phyloP scores from a whole-genome alignment of 2,113 vertebrate species.

The Choloepus hoffmanni region DNA sequence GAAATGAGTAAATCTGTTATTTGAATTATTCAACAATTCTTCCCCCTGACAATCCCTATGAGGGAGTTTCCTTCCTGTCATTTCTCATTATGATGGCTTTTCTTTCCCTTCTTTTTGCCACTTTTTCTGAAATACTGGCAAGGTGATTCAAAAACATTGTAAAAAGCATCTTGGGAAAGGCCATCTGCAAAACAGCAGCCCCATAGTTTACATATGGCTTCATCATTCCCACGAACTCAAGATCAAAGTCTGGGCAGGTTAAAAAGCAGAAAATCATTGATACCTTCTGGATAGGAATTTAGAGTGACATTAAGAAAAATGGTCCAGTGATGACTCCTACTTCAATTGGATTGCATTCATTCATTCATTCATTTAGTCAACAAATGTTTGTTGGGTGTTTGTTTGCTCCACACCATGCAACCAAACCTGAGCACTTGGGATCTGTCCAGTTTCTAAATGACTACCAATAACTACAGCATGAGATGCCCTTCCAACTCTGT shows the following conservation, averaged over 20 bases:
- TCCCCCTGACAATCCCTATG: conserved; percentile 35
- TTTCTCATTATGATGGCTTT: conserved; percentile 61
- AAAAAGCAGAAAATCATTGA: conserved; percentile 34
- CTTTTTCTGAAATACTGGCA: conserved; percentile 51
- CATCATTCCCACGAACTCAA: not conserved
- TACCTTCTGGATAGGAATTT: not conserved
- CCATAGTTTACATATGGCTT: not conserved
- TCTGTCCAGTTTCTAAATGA: not conserved
- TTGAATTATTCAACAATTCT: conserved; percentile 75
- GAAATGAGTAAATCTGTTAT: conserved; percentile 61
- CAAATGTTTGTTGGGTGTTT: not conserved
- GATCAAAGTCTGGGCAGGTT: conserved; percentile 6
- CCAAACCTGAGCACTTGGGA: not conserved
- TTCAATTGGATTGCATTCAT: not conserved
- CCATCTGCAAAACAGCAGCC: not conserved
- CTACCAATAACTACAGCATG: not conserved
- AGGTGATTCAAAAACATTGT: conserved; percentile 53
- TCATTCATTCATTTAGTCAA: not conserved
- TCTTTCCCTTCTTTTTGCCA: conserved; percentile 44
- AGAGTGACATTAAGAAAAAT: not conserved
- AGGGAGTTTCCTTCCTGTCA: conserved; percentile 57
- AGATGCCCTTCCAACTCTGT: not conserved
- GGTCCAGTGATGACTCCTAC: not conserved
- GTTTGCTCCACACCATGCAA: not conserved
- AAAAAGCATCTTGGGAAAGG: conserved; percentile 43